Evolutionary conservation across 1,140 invertebrate species (phyloP).

Genomic region (Prorops nasuta): DNA sequence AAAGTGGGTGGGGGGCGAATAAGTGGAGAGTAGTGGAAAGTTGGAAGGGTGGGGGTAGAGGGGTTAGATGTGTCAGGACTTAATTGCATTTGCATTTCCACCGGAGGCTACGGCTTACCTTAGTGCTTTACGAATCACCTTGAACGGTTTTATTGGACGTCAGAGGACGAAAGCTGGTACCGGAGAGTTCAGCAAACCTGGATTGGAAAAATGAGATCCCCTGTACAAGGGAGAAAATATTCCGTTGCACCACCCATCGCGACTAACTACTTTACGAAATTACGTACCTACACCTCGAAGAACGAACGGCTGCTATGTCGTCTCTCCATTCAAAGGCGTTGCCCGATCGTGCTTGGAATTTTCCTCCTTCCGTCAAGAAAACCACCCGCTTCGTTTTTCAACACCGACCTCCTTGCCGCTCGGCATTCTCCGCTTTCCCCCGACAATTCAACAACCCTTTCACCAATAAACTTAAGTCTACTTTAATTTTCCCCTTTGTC

Average conservation of each 20-base stretch:
- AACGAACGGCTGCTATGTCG: neutral
- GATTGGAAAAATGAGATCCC: neutral
- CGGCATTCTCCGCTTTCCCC: too few species aligned
- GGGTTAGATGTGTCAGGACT: slow-evolving; percentile 17
- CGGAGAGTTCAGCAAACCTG: too few species aligned
- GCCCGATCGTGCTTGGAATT: slow-evolving; percentile 12
- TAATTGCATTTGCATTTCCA: slow-evolving; percentile 33
- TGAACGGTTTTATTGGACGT: slow-evolving; percentile 9
- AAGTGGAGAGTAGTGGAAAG: too few species aligned
- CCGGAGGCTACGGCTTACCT: neutral
- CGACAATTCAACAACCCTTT: too few species aligned
- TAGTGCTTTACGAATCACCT: slow-evolving; percentile 13
- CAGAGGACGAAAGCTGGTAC: neutral
- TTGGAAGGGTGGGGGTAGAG: too few species aligned
- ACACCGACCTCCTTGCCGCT: too few species aligned
- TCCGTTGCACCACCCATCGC: neutral
- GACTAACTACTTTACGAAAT: slow-evolving; percentile 24
- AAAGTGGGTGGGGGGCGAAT: too few species aligned
- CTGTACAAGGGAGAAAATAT: slow-evolving; percentile 9
- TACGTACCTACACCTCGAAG: slow-evolving; percentile 8
- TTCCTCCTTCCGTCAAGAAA: too few species aligned
- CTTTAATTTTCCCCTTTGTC: too few species aligned
- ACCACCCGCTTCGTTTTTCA: too few species aligned
- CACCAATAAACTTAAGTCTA: too few species aligned
- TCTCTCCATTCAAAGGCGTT: slow-evolving; percentile 4